These are phyloP conservation scores for Paedocypris sp. DNA, from an alignment of 2,113 vertebrate genomes.

Conservation along the genomic window DNA sequence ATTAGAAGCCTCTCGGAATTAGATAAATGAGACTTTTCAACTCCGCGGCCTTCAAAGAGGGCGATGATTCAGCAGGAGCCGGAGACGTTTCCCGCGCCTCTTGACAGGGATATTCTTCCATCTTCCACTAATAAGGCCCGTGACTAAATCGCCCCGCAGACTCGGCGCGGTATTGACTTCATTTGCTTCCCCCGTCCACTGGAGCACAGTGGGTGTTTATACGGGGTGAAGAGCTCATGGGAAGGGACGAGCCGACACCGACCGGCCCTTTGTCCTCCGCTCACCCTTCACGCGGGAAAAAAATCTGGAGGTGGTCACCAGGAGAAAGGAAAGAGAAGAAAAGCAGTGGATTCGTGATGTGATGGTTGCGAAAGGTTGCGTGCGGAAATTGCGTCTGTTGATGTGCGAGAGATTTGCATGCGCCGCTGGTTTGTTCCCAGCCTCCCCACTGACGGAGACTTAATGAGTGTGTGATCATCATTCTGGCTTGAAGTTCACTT, in stretches of 20 bases:
- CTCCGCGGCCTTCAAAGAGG: neutral
- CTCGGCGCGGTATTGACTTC: neutral
- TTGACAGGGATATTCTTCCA: neutral
- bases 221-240: conserved; percentile 14
- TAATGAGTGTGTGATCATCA: neutral
- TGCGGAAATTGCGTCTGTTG: neutral
- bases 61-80: neutral
- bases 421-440: neutral
- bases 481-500: neutral
- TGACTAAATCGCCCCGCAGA: neutral
- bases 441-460: neutral
- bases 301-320: neutral
- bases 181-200: neutral
- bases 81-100: neutral
- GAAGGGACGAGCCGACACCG: conserved; percentile 23
- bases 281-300: conserved; percentile 10
- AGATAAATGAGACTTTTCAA: neutral
- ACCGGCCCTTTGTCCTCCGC: conserved; percentile 22
- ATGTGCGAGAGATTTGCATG: neutral
- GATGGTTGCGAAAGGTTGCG: no score
- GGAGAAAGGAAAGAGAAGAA: neutral
- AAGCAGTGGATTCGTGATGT: no score
- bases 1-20: neutral
- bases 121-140: neutral
- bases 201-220: conserved; percentile 14